These are phyloP conservation scores for Centruroides vittatus DNA, from an alignment of 1,140 invertebrate species.

Conservation along the genomic window DNA sequence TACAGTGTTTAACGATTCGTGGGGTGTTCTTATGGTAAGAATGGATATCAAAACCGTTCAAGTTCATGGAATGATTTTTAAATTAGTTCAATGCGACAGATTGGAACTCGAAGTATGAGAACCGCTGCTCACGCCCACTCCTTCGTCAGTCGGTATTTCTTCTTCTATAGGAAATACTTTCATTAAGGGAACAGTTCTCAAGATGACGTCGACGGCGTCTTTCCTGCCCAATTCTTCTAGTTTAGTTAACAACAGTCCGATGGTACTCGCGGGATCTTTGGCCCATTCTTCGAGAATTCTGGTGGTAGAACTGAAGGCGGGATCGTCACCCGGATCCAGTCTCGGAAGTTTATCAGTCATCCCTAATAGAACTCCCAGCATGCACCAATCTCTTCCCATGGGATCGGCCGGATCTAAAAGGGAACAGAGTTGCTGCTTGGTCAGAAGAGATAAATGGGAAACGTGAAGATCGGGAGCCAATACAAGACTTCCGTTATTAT, in stretches of 20 bases:
- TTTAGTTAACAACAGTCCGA: slow-evolving; percentile 34
- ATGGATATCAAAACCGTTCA: too few species aligned
- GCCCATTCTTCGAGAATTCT: slow-evolving; percentile 36
- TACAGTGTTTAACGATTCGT: too few species aligned
- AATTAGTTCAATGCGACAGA: neutral
- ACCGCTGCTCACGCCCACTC: slow-evolving; percentile 8
- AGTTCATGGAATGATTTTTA: too few species aligned
- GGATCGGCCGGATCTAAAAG: slow-evolving; percentile 60
- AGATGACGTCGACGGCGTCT: slow-evolving; percentile 36
- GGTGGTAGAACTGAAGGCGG: slow-evolving; percentile 32
- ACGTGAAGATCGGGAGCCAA: slow-evolving; percentile 36
- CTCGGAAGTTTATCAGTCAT: slow-evolving; percentile 39
- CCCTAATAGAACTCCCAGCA: slow-evolving; percentile 57
- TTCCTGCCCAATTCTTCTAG: slow-evolving; percentile 36
- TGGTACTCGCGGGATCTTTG: slow-evolving; percentile 28
- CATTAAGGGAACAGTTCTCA: slow-evolving; percentile 33
- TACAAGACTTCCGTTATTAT: neutral
- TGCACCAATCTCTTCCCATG: slow-evolving; percentile 67
- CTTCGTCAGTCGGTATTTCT: slow-evolving; percentile 10
- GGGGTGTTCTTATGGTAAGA: too few species aligned
- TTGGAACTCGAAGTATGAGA: slow-evolving; percentile 14
- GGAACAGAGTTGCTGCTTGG: slow-evolving; percentile 35
- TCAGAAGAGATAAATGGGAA: slow-evolving; percentile 35
- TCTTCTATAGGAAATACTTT: slow-evolving; percentile 19
- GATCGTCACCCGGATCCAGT: slow-evolving; percentile 31